Evolutionary conservation across 2,888 invertebrate genomes (phyloP).

Genomic region (Piscicola geometra): DNA sequence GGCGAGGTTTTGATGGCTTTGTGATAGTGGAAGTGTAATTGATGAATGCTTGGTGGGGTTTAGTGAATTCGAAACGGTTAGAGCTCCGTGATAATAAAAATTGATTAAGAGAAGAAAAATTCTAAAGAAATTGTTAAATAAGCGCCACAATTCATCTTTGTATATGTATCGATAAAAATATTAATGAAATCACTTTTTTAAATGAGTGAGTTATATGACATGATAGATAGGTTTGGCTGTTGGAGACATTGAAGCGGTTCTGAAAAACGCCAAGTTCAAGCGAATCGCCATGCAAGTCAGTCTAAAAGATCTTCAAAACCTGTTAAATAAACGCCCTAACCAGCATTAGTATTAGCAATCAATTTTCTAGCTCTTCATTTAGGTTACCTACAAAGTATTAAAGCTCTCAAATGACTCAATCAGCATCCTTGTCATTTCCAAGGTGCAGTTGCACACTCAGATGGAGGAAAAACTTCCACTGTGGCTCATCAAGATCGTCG

Average conservation of each 20-base stretch:
- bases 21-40: too few species aligned
- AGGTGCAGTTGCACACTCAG: constrained; percentile 83
- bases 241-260: constrained; percentile 84
- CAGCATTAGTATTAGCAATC: background rate
- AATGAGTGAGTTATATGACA: too few species aligned
- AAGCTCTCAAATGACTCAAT: background rate
- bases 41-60: too few species aligned
- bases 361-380: background rate
- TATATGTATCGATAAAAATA: too few species aligned
- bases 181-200: too few species aligned
- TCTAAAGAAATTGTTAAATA: too few species aligned
- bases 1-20: too few species aligned
- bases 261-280: constrained; percentile 81
- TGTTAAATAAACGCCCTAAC: too few species aligned
- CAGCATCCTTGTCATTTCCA: background rate
- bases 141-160: constrained; percentile 6
- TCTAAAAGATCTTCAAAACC: too few species aligned
- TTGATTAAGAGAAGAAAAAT: too few species aligned
- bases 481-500: constrained; percentile 70
- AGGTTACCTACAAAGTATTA: background rate
- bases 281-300: constrained; percentile 75
- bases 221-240: constrained; percentile 75
- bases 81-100: too few species aligned
- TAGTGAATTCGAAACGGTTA: too few species aligned
- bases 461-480: constrained; percentile 76